Percentiles rank a stretch among this genome's conserved stretches.
These are phyloP conservation scores for Macrosoma leucophasiata DNA, from an alignment of 2,888 invertebrate genomes.

Conservation along the genomic window DNA sequence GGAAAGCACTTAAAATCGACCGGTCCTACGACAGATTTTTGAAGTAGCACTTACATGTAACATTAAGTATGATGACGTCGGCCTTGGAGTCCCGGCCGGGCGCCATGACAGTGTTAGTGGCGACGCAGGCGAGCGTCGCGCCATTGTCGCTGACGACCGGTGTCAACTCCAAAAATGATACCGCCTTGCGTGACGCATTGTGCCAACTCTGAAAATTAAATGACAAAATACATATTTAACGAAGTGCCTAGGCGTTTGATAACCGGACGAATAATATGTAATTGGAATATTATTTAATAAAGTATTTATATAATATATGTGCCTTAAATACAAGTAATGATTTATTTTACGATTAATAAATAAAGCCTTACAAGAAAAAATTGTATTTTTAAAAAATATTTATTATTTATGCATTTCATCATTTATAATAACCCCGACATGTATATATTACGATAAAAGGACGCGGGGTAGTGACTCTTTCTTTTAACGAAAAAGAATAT, in stretches of 20 bases:
- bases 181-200: constrained; percentile 44
- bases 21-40: background rate
- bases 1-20: too few relatives aligned
- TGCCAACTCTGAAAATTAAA: constrained; percentile 47
- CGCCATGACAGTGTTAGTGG: constrained; percentile 63
- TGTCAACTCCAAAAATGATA: constrained; percentile 53
- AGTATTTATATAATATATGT: too few relatives aligned
- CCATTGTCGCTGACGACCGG: constrained; percentile 56
- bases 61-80: constrained; percentile 63
- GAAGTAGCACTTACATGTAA: constrained; percentile 65
- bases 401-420: too few relatives aligned
- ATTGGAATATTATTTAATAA: too few relatives aligned
- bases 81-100: constrained; percentile 61
- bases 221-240: background rate
- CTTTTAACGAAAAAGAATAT: too few relatives aligned
- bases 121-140: constrained; percentile 63
- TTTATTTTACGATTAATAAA: background rate
- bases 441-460: too few relatives aligned
- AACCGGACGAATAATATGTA: too few relatives aligned
- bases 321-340: too few relatives aligned
- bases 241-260: background rate
- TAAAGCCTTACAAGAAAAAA: background rate
- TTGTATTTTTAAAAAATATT: too few relatives aligned
- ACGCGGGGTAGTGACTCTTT: too few relatives aligned
- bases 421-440: too few relatives aligned